Base-by-base conservation (phyloP, 2,113 vertebrate species). In the Muntiacus muntjak region DNA sequence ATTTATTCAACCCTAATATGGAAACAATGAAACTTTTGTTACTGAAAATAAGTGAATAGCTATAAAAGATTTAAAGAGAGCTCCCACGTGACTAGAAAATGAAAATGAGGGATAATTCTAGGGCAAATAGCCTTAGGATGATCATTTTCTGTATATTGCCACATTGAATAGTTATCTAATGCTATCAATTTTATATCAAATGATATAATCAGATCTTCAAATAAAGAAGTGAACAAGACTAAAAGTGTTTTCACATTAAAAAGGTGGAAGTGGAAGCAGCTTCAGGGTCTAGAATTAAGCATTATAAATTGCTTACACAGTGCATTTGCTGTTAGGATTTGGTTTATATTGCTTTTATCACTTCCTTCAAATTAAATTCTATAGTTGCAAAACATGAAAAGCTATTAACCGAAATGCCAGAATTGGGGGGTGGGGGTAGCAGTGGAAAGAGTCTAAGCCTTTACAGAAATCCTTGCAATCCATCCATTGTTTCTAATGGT, bases 301-400 rank as follows among this genome's bases (percentile, higher is more conserved):
- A 60, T 91, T 93, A 83, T 90, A 33, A 94, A 88, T 85, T 95
- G 21, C 28, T 91, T 97, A 64, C 1, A 67, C 85, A 96, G 81
- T 89, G 9, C 6, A 87, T 87, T 62, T 95, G 40, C 64, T 91
- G 12, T 90, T 96, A 86, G 47, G 16, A 33, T 95, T 97, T 92
- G 52, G 40, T 93, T 97, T 97, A 57, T 88, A 36, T 83, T 94
- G n/a, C 71, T 92, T 98, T 94, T 94, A 82, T 93, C 40, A 25
- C 30, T 86, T 92, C 12, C 58, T 76, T 87, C 28, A 67, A 96
- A 92, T 97, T 96, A 92, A 97, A 97, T 90, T 94, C 40, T 83
- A 71, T n/a, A 88, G 57, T 96, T 96, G 85, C 8, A 96, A 94
- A 93, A 12, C 54, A 94, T 52, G 43, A 71, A 95, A 96, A 88